These are phyloP conservation scores for Brachypteracias leptosomus DNA, from an alignment of 2,113 vertebrate genomes.

Conservation along the genomic window DNA sequence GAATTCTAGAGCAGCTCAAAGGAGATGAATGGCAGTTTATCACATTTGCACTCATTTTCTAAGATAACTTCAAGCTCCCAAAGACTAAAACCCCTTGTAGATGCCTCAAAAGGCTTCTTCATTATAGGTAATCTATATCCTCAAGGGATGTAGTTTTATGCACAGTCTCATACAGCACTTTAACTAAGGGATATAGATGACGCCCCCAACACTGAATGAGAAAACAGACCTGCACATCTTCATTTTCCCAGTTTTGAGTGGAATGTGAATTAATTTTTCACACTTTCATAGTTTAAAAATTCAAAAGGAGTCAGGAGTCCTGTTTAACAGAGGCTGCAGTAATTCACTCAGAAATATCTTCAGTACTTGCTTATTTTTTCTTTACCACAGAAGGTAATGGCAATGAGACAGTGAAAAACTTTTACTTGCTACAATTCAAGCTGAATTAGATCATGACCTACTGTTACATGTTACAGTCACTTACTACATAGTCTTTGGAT, in stretches of 20 bases:
- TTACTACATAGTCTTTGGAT: background rate
- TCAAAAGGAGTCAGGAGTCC: background rate
- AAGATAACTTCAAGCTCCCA: background rate
- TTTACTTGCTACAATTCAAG: background rate
- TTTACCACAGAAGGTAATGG: background rate
- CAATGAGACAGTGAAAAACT: background rate
- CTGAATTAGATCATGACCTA: background rate
- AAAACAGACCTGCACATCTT: background rate
- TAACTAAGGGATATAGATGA: background rate
- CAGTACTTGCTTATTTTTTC: background rate
- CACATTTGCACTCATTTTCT: conserved; percentile 3
- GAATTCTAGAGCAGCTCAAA: background rate
- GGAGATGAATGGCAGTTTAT: background rate
- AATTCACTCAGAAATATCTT: background rate
- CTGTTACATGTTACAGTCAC: background rate
- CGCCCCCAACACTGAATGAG: background rate
- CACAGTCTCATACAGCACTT: background rate
- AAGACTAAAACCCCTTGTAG: background rate
- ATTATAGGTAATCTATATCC: background rate
- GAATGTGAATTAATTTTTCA: conserved; percentile 1
- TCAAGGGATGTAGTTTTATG: background rate
- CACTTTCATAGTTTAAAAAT: background rate
- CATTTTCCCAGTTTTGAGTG: background rate
- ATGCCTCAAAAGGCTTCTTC: background rate
- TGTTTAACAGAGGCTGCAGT: background rate